Conservation (phyloP, 2,797 vertebrate genomes). For the Spinus olivaceus region DNA sequence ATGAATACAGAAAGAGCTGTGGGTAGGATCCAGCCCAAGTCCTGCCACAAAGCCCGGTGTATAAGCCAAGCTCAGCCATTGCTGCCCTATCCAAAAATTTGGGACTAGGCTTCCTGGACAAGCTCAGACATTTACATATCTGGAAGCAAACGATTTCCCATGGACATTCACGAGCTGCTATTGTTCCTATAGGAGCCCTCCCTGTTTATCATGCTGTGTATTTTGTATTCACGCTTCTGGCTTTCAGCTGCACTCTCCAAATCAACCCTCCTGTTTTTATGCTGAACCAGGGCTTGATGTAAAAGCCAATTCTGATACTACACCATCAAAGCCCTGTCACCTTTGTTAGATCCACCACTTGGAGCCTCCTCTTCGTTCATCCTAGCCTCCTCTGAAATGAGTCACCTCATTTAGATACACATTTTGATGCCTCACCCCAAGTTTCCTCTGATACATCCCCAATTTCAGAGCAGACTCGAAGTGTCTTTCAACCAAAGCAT, state of each 20-base stretch:
- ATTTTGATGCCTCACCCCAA: not conserved
- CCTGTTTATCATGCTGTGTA: not conserved
- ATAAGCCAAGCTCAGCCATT: not conserved
- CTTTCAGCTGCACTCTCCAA: not conserved
- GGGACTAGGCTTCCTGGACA: not conserved
- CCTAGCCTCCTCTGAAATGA: not conserved
- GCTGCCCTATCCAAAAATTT: not conserved
- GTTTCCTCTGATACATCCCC: not conserved
- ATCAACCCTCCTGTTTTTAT: not conserved
- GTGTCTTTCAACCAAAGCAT: slow-evolving; percentile 1
- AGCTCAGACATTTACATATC: not conserved
- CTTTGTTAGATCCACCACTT: not conserved
- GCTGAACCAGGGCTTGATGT: not conserved
- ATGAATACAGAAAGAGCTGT: slow-evolving; percentile 18
- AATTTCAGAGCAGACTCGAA: not conserved
- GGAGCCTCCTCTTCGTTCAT: not conserved
- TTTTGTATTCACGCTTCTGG: not conserved
- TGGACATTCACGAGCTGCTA: not conserved
- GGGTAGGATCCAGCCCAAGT: not conserved
- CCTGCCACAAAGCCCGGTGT: not conserved
- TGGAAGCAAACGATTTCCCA: not conserved
- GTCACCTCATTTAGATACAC: not conserved
- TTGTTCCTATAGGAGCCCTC: not conserved
- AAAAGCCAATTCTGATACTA: not conserved
- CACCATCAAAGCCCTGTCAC: not conserved